Evolutionary conservation across 2,113 vertebrate species (phyloP).

Genomic region (Merops nubicus): DNA sequence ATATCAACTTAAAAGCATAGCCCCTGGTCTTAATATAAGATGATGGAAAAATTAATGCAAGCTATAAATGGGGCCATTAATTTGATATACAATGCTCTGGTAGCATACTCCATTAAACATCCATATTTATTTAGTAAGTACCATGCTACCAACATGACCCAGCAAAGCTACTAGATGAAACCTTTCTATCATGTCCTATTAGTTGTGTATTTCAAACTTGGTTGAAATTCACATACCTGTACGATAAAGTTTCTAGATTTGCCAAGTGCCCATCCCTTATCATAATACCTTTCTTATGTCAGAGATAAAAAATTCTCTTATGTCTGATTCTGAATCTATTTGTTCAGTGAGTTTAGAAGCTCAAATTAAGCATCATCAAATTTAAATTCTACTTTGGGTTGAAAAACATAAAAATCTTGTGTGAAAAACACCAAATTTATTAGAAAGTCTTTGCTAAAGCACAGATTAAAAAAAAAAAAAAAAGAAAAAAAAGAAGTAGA

Average conservation of each 20-base stretch:
- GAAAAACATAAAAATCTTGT: not conserved
- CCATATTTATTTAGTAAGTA: slow-evolving; percentile 13
- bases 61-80: slow-evolving; percentile 41
- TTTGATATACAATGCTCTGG: slow-evolving; percentile 13
- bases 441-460: not conserved
- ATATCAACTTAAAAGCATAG: not conserved
- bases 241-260: not conserved
- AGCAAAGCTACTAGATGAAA: not conserved
- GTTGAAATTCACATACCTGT: not conserved
- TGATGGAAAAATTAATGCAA: not conserved
- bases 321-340: not conserved
- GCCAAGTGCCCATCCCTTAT: not conserved
- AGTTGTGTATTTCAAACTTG: not conserved
- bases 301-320: not conserved
- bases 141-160: not conserved
- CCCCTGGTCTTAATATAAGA: not conserved
- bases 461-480: not conserved
- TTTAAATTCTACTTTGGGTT: not conserved
- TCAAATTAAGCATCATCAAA: not conserved
- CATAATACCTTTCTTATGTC: not conserved
- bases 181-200: not conserved
- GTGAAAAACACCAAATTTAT: not conserved
- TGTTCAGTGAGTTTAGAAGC: not conserved
- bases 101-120: slow-evolving; percentile 4
- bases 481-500: not conserved